A percentile compares a stretch with the other conserved stretches of the same genome.
These are phyloP conservation scores for Tolmerus cingulatus DNA, from an alignment of 2,888 invertebrate species.

Conservation along the genomic window DNA sequence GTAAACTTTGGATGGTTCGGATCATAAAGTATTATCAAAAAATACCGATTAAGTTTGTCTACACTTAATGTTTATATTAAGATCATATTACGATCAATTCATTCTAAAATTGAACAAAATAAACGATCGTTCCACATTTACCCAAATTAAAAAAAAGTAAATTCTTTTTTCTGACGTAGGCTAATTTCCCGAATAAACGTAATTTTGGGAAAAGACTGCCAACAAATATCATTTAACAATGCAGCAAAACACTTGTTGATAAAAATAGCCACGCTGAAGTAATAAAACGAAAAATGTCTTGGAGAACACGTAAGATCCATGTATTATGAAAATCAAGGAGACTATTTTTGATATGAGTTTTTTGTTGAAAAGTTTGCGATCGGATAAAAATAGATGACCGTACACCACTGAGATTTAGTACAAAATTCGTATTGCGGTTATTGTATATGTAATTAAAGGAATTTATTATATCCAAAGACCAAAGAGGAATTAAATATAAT, in stretches of 20 bases:
- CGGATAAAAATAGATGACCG: neutral
- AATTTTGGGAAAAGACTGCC: neutral
- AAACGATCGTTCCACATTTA: neutral
- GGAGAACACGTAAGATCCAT: neutral
- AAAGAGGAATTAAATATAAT: neutral
- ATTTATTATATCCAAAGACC: neutral
- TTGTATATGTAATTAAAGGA: neutral
- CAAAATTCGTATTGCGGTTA: neutral
- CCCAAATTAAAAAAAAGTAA: neutral
- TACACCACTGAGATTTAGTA: neutral
- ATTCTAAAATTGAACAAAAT: neutral
- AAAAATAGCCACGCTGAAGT: neutral
- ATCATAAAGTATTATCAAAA: neutral
- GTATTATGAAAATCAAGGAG: neutral
- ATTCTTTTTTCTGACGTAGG: neutral
- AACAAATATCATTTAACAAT: slow-evolving; percentile 21
- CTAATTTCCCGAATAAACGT: neutral
- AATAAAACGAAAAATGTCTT: slow-evolving; percentile 4
- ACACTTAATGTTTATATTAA: neutral
- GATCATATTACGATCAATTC: neutral
- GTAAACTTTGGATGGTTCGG: neutral
- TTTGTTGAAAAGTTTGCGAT: neutral
- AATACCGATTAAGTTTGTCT: neutral
- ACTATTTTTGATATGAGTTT: slow-evolving; percentile 2
- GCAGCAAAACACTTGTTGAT: neutral